Percentiles rank a stretch among this genome's conserved stretches.
Conservation (phyloP, 2,888 invertebrate genomes). For the Mythimna albipuncta region DNA sequence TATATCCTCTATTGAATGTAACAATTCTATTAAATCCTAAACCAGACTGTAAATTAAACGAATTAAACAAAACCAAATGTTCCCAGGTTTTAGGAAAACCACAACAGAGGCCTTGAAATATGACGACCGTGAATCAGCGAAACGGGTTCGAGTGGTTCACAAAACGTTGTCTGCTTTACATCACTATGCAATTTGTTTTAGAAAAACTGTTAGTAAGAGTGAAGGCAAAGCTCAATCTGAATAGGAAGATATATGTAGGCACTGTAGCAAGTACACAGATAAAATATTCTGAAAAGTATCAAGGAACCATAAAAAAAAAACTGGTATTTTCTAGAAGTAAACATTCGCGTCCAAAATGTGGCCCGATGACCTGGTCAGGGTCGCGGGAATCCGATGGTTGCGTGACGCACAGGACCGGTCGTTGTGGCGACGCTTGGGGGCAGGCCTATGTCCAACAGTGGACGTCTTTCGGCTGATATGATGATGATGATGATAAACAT, state of each 20-base stretch:
- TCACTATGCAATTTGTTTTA: conserved; percentile 71
- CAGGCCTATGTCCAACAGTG: too few relatives aligned
- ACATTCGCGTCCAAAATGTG: too few relatives aligned
- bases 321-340: too few relatives aligned
- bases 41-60: conserved; percentile 18
- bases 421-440: too few relatives aligned
- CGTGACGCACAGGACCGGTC: too few relatives aligned
- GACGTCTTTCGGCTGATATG: too few relatives aligned
- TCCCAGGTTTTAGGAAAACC: conserved; percentile 52
- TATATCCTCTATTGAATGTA: not conserved
- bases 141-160: conserved; percentile 56
- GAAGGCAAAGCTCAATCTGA: not conserved
- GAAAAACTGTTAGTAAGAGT: conserved; percentile 34
- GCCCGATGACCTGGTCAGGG: too few relatives aligned
- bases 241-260: not conserved
- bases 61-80: conserved; percentile 34
- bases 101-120: conserved; percentile 57
- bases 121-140: conserved; percentile 66
- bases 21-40: not conserved
- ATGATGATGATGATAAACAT: too few relatives aligned
- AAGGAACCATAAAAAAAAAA: not conserved
- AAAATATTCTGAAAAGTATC: too few relatives aligned
- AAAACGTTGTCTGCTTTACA: conserved; percentile 66
- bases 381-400: too few relatives aligned
- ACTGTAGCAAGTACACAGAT: too few relatives aligned